phyloP scores from a whole-genome alignment of 2,888 invertebrate genomes.

The Drosophila koepferae region DNA sequence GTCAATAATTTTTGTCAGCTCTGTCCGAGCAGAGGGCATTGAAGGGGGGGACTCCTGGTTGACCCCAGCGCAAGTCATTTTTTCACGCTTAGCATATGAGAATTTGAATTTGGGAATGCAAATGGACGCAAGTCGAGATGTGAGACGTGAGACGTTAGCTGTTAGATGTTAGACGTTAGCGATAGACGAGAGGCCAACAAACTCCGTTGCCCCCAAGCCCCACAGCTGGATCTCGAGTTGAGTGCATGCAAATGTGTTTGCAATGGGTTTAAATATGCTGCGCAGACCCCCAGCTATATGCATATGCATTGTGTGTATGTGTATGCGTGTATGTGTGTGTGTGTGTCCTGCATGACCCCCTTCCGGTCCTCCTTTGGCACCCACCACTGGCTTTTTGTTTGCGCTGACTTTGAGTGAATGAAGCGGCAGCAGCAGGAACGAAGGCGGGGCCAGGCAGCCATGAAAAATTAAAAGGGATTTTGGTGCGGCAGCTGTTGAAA shows the following conservation, averaged over 20 bases:
- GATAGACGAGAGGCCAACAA: conserved; percentile 23
- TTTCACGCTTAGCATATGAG: conserved; percentile 73
- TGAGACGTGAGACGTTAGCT: conserved; percentile 22
- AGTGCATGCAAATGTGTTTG: conserved; percentile 75
- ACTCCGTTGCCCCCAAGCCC: conserved; percentile 1
- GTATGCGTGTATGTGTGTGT: conserved; percentile 1
- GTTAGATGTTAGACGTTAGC: conserved; percentile 14
- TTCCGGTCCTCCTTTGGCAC: background rate
- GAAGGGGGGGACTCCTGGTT: conserved; percentile 6
- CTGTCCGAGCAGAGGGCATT: background rate
- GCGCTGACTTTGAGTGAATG: conserved; percentile 70
- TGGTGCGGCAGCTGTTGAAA: conserved; percentile 75
- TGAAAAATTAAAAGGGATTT: conserved; percentile 80
- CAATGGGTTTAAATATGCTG: conserved; percentile 74
- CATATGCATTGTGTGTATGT: conserved; percentile 59
- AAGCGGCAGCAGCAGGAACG: conserved; percentile 31
- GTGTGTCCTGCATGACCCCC: conserved; percentile 8
- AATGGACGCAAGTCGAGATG: conserved; percentile 30
- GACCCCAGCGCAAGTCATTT: conserved; percentile 64
- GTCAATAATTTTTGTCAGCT: conserved; percentile 71
- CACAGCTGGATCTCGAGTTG: conserved; percentile 39
- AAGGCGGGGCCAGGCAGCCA: conserved; percentile 38
- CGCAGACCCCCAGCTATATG: conserved; percentile 47
- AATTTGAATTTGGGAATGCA: conserved; percentile 58
- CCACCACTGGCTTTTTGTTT: conserved; percentile 59